A percentile compares a stretch with the other conserved stretches of the same genome.
These are phyloP conservation scores for Glossophaga mutica DNA, from an alignment of 2,797 vertebrate species.

Conservation along the genomic window DNA sequence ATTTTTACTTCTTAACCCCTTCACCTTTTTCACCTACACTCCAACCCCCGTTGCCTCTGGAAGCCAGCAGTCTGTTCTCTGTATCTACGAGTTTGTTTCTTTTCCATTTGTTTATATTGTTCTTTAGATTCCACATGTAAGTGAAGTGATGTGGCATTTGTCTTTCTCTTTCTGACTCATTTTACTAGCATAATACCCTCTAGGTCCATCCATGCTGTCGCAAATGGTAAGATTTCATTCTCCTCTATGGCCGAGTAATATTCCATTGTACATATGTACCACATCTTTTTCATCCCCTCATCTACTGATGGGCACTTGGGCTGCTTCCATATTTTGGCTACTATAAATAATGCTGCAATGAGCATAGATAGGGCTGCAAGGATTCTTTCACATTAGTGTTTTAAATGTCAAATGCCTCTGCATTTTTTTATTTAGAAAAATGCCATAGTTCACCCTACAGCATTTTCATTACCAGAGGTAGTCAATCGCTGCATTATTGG, in stretches of 20 bases:
- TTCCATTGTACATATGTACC: neutral
- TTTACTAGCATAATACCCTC: neutral
- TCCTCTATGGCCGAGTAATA: neutral
- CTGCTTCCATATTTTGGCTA: neutral
- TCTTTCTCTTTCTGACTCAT: neutral
- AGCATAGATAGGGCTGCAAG: neutral
- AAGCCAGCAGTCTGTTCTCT: neutral
- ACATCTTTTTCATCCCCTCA: neutral
- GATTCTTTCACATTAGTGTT: neutral
- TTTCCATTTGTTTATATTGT: neutral
- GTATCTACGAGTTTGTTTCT: neutral
- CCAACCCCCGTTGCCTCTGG: neutral
- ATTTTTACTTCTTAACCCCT: neutral
- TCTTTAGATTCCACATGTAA: neutral
- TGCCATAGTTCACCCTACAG: neutral
- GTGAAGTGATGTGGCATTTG: neutral
- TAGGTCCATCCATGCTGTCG: neutral
- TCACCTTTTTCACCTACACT: neutral
- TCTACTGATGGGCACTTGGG: neutral
- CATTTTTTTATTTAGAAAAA: neutral
- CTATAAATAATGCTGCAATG: neutral
- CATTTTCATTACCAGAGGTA: neutral
- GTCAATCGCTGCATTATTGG: neutral
- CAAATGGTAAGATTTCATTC: neutral
- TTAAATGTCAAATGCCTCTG: neutral